Evolutionary conservation across 2,797 vertebrate genomes (phyloP).

Genomic region (Sebastiscus tertius): DNA sequence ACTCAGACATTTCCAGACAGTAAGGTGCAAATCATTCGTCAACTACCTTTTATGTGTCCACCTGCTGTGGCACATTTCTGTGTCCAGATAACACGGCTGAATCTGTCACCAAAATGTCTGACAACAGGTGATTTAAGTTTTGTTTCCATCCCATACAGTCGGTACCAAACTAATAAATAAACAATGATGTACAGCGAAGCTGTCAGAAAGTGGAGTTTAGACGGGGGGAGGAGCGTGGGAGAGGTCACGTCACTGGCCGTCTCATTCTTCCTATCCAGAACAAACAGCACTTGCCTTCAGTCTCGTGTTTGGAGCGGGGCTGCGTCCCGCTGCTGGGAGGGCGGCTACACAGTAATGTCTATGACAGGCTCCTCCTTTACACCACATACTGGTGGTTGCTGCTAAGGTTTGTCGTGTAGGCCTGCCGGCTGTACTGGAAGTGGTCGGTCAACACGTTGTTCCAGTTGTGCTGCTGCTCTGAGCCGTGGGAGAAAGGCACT

Average conservation of each 20-base stretch:
- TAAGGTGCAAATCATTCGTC: neutral
- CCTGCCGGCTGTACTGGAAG: slow-evolving; percentile 91
- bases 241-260: slow-evolving; percentile 32
- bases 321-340: slow-evolving; percentile 30
- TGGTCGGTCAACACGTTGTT: slow-evolving; percentile 89
- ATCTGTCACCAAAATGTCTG: neutral
- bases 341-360: slow-evolving; percentile 52
- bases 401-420: slow-evolving; percentile 82
- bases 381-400: slow-evolving; percentile 91
- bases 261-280: slow-evolving; percentile 31
- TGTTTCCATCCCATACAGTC: neutral
- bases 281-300: slow-evolving; percentile 65
- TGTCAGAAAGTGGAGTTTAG: slow-evolving; percentile 33
- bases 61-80: neutral
- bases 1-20: slow-evolving; percentile 17
- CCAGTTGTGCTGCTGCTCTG: slow-evolving; percentile 86
- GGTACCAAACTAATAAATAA: slow-evolving; percentile 44
- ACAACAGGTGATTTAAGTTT: slow-evolving; percentile 16
- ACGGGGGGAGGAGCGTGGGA: slow-evolving; percentile 25
- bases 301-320: slow-evolving; percentile 51
- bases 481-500: slow-evolving; percentile 80
- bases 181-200: slow-evolving; percentile 20
- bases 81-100: neutral
- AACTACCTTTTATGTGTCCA: neutral
- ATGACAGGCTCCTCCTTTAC: slow-evolving; percentile 71